A percentile compares a stretch with the other conserved stretches of the same genome.
Evolutionary conservation across 1,140 invertebrate genomes (phyloP).

Genomic region (Pentalonia nigronervosa): DNA sequence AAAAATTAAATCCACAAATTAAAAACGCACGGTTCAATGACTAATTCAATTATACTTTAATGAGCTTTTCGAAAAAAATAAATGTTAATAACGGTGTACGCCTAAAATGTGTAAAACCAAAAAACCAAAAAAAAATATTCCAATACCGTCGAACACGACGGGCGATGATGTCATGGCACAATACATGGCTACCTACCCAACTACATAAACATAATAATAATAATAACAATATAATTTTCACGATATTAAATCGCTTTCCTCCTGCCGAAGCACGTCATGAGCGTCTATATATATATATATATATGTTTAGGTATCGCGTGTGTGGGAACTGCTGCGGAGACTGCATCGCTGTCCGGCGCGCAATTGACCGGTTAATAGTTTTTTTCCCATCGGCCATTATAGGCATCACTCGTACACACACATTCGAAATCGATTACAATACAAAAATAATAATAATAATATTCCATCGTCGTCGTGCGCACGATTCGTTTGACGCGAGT

Average conservation of each 20-base stretch:
- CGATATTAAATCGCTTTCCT: no score
- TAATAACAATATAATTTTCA: no score
- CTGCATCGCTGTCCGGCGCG: background rate
- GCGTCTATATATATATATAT: no score
- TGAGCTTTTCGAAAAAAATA: slow-evolving; percentile 38
- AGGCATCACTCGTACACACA: background rate
- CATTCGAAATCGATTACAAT: slow-evolving; percentile 54
- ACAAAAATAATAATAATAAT: slow-evolving; percentile 46
- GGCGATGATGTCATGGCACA: no score
- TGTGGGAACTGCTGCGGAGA: slow-evolving; percentile 21
- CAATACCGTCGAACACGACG: background rate
- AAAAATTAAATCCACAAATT: slow-evolving; percentile 46
- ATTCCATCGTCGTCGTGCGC: background rate
- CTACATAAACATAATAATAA: no score
- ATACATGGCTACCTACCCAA: no score
- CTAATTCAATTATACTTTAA: slow-evolving; percentile 57
- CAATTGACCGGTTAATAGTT: slow-evolving; percentile 57
- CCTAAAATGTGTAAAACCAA: background rate
- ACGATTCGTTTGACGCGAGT: slow-evolving; percentile 33
- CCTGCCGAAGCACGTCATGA: no score
- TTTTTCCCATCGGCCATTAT: slow-evolving; percentile 25
- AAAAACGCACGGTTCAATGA: slow-evolving; percentile 47
- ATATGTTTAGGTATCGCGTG: slow-evolving; percentile 6
- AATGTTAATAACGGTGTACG: background rate
- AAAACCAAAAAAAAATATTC: background rate